Base-by-base conservation (phyloP, 2,888 invertebrate genomes). In the Lordiphosa fenestrarum region DNA sequence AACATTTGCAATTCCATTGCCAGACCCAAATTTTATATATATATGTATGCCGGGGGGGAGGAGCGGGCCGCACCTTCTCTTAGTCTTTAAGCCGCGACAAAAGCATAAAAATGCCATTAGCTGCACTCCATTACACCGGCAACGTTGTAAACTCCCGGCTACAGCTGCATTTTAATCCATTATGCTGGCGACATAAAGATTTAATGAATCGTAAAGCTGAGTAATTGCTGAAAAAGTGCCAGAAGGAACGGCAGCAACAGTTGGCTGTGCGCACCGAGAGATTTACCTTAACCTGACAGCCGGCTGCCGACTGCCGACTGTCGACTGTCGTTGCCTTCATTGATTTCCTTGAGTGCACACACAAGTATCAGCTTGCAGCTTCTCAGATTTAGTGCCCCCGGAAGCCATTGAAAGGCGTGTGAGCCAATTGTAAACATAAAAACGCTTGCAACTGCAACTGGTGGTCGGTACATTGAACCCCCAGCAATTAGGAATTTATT, bases 181-280 rank as follows among this genome's bases (percentile, higher is more conserved):
- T 82, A 64, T 64, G 70, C 51, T 66, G 62, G 71, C 80, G 66
- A 83, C 73, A 73, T 66, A 61, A 68, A 73, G 69, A 80, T 76
- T 80, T 76, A 80, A 83, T 83, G 80, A 83, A 76, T 71, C 83
- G 83, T 83, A 83, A 78, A 78, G 62, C 73, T 76, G 83, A 76
- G 77, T 83, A 78, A 78, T 83, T 71, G 80, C 62, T 72, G 65
- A 62, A 73, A 66, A 69, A 30, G 30, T 30, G 30, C 30, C 30
- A 30, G 30, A 60, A 62, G 63, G 68, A 53, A 39, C 56, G 57
- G 15, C 12, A 30, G 67, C 81, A 72, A 75, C 76, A 75, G 70
- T 69, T 74, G 70, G 69, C 30, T 57, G 40, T 19, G 13, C 25
- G 53, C 6, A n/a, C 25, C 2, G 7, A 13, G 44, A 30, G 30